Evolutionary conservation across 1,140 invertebrate genomes (phyloP).

Genomic region (Cherax quadricarinatus): DNA sequence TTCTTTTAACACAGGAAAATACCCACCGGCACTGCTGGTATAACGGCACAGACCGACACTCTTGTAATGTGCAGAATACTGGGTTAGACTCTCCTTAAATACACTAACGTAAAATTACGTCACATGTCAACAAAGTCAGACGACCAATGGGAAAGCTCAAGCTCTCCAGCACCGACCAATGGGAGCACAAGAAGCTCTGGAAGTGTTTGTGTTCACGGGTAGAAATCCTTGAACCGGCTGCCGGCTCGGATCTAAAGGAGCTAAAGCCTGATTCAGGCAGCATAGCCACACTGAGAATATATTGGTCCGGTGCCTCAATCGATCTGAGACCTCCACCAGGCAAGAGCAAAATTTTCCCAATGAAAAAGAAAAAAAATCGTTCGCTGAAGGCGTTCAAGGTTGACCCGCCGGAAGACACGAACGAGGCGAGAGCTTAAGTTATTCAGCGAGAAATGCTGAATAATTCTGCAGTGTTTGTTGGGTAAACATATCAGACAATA

Average conservation of each 20-base stretch:
- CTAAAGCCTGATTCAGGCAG: background rate
- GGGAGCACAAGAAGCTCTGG: background rate
- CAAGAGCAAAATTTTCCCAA: background rate
- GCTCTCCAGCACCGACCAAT: background rate
- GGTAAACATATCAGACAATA: background rate
- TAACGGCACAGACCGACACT: background rate
- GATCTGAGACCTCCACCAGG: background rate
- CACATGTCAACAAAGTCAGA: background rate
- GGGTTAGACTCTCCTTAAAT: background rate
- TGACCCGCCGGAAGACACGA: background rate
- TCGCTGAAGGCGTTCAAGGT: background rate
- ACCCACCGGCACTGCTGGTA: background rate
- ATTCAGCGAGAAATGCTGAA: background rate
- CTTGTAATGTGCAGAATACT: background rate
- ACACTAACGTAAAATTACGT: background rate
- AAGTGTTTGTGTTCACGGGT: background rate
- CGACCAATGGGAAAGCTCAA: background rate
- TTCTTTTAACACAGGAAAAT: background rate
- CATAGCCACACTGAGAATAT: background rate
- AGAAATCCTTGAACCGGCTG: background rate
- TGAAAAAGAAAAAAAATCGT: background rate
- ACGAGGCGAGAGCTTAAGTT: background rate
- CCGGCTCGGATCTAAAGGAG: background rate
- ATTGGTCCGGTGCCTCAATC: background rate
- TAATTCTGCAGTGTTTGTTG: background rate